A percentile compares a stretch with the other conserved stretches of the same genome.
phyloP scores from a whole-genome alignment of 2,113 vertebrate species.

The Eublepharis macularius region DNA sequence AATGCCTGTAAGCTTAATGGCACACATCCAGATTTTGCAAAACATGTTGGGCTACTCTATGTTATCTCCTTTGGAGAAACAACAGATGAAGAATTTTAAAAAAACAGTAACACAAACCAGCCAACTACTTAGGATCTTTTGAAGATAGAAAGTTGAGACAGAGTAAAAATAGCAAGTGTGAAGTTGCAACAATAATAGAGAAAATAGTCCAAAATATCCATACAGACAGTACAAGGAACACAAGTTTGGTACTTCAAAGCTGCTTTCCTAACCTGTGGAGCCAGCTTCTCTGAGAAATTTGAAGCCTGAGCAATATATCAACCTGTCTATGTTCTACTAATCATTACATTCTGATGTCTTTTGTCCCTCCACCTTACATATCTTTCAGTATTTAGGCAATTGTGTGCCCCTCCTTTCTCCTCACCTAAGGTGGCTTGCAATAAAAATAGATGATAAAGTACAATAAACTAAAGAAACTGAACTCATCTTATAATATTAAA shows the following conservation, averaged over 20 bases:
- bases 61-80: neutral
- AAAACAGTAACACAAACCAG: neutral
- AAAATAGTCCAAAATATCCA: neutral
- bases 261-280: neutral
- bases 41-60: neutral
- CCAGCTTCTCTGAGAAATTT: neutral
- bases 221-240: neutral
- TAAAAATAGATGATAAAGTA: no score
- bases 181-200: neutral
- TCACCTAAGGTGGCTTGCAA: no score
- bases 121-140: neutral
- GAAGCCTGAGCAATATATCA: neutral
- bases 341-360: neutral
- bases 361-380: no score
- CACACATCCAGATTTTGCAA: neutral
- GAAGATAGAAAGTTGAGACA: accelerated
- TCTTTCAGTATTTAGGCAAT: no score
- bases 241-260: neutral
- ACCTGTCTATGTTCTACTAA: neutral
- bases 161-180: accelerated
- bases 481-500: no score
- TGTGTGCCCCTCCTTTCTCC: no score
- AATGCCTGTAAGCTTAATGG: neutral
- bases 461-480: no score
- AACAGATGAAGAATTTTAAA: neutral